Conservation (phyloP, 2,888 invertebrate species). For the Taenaris catops region DNA sequence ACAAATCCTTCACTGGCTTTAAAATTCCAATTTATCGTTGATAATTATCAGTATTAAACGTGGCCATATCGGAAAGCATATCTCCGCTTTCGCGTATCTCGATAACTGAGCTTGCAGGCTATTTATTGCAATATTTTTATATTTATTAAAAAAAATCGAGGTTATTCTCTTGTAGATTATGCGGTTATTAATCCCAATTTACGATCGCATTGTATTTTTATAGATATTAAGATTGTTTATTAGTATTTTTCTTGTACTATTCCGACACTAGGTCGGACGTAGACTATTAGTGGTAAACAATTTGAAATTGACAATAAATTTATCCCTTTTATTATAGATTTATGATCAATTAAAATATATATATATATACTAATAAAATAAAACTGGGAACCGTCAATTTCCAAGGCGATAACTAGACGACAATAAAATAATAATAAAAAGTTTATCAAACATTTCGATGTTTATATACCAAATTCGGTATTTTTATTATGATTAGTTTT, state of each 20-base stretch:
- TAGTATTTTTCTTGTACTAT: slow-evolving; percentile 30
- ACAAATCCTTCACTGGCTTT: slow-evolving; percentile 53
- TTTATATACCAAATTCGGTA: slow-evolving; percentile 5
- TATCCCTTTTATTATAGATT: slow-evolving; percentile 26
- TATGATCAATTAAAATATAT: slow-evolving; percentile 66
- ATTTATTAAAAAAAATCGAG: slow-evolving; percentile 42
- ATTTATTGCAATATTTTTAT: slow-evolving; percentile 58
- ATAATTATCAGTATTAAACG: slow-evolving; percentile 39
- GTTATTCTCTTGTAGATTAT: slow-evolving; percentile 61
- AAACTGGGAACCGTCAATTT: slow-evolving; percentile 53
- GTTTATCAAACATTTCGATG: slow-evolving; percentile 16
- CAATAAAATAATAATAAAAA: slow-evolving; percentile 45
- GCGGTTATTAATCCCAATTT: slow-evolving; percentile 48
- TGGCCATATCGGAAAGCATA: slow-evolving; percentile 70
- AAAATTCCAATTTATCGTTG: slow-evolving; percentile 29
- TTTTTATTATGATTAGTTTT: too few relatives aligned
- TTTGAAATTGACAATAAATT: slow-evolving; percentile 57
- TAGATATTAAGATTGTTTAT: slow-evolving; percentile 55
- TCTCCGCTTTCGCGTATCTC: slow-evolving; percentile 62
- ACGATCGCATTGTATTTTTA: slow-evolving; percentile 65
- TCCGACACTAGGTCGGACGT: slow-evolving; percentile 20
- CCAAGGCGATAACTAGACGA: slow-evolving; percentile 41
- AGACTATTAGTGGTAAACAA: slow-evolving; percentile 27
- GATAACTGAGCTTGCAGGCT: slow-evolving; percentile 53
- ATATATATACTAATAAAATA: too few relatives aligned